phyloP scores from a whole-genome alignment of 2,888 invertebrate genomes.

The Leucophenga maculata region DNA sequence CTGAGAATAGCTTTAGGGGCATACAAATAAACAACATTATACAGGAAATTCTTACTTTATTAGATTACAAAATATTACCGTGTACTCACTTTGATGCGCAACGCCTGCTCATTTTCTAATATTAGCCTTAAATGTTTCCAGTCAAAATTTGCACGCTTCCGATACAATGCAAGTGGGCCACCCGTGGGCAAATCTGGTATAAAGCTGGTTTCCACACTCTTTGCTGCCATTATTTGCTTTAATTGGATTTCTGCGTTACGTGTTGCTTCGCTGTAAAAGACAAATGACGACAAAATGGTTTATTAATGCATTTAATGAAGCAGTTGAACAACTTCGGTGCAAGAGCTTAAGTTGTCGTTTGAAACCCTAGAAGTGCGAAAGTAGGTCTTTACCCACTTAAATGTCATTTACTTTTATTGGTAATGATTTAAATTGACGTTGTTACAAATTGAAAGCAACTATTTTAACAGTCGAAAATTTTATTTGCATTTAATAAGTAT shows the following conservation, averaged over 20 bases:
- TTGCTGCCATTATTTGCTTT: conserved; percentile 47
- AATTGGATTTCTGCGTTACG: neutral
- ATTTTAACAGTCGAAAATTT: too few species aligned
- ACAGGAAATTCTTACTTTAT: neutral
- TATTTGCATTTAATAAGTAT: too few species aligned
- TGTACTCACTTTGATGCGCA: conserved; percentile 82
- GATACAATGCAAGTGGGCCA: conserved; percentile 83
- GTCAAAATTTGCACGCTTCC: conserved; percentile 85
- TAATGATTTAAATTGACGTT: too few species aligned
- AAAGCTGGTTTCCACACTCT: conserved; percentile 75
- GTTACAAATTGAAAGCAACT: too few species aligned
- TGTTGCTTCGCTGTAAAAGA: conserved; percentile 2
- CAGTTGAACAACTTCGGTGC: neutral
- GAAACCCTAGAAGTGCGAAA: too few species aligned
- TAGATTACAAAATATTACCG: too few species aligned
- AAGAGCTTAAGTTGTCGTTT: too few species aligned
- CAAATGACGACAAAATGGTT: neutral
- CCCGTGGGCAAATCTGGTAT: conserved; percentile 77
- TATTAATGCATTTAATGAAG: neutral
- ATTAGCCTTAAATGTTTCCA: conserved; percentile 89
- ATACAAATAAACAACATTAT: too few species aligned
- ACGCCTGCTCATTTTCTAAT: conserved; percentile 83
- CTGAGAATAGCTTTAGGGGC: too few species aligned
- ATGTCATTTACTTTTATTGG: too few species aligned
- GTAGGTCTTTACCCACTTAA: too few species aligned